Evolutionary conservation across 2,113 vertebrate genomes (phyloP), one percentile per base, ranked within the genome.

Genomic region (Grantiella picta): DNA sequence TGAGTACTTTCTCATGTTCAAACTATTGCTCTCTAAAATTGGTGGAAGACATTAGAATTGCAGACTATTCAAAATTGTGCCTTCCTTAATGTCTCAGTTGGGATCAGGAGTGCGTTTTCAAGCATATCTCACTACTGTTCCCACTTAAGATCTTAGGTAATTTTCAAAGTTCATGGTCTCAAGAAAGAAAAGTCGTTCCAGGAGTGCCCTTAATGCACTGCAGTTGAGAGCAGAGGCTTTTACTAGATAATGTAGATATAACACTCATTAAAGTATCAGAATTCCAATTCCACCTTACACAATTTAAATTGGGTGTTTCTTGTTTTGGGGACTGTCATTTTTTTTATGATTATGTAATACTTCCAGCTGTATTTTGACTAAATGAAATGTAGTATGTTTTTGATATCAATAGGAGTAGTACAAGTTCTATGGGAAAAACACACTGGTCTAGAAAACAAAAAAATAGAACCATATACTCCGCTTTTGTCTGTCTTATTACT

Each of bases 311-410:
- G 1, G 2, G 12, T 73, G 5, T 7, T 45, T 70, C 3, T 35
- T 59, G 73, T 63, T 83, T 35, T 1, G 6, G 12, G 2, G 5
- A n/a, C 6, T 53, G 22, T 4, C 22, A 38, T 27, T 3, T 1
- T 52, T 72, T 81, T 42, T 19, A 49, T 38, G 10, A 35, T 82
- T 35, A 29, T 56, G 18, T 33, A 59, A 44, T 56, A 50, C 52
- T 82, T 54, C 11, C 16, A 60, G 5, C 1, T 40, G 18, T 79
- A 45, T 45, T 89, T 89, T 81, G 27, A 73, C 7, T 44, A 81
- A 60, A 56, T 54, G 5, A 69, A 10, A 9, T 49, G 11, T 15
- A n/a, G 6, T 33, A 18, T 49, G 22, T 6, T 38, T 81, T 70
- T 61, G 9, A n/a, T 50, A 54, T 25, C 33, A 64, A 60, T 19